These are phyloP conservation scores for Anguilla japonica DNA, from an alignment of 2,113 vertebrate species.

Conservation along the genomic window DNA sequence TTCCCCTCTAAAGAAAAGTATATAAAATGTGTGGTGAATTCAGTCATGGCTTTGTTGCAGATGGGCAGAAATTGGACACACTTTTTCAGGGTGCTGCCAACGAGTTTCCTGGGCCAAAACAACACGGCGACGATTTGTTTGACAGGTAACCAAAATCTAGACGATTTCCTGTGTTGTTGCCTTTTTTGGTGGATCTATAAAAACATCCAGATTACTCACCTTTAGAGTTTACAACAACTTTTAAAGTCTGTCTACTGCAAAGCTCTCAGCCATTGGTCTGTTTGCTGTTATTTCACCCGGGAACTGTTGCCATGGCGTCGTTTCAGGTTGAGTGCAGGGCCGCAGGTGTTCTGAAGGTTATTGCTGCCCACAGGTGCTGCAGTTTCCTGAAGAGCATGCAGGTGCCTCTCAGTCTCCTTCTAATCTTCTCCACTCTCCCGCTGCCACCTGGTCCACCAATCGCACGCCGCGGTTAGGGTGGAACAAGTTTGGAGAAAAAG, in stretches of 20 bases:
- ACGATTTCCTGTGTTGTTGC: not conserved
- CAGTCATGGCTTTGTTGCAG: constrained; percentile 29
- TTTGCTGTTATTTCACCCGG: not conserved
- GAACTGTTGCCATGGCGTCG: not conserved
- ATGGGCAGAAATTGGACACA: constrained; percentile 45
- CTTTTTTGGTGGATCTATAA: not conserved
- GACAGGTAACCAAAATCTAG: constrained; percentile 23
- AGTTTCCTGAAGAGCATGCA: not conserved
- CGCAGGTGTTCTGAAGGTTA: not conserved
- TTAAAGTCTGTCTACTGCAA: not conserved
- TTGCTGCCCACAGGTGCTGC: not conserved
- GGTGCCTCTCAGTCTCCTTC: not conserved
- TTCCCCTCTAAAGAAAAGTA: not conserved
- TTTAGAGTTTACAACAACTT: not conserved
- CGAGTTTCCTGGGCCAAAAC: constrained; percentile 26
- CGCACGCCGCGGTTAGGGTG: not conserved
- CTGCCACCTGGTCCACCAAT: not conserved
- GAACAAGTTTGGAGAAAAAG: not conserved
- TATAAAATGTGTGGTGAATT: not conserved
- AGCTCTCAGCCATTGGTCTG: not conserved
- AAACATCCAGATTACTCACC: not conserved
- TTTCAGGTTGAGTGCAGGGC: not conserved
- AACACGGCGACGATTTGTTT: not conserved
- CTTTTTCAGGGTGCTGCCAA: constrained; percentile 41
- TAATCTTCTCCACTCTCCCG: not conserved